Base-by-base conservation (phyloP, 1,140 invertebrate genomes). In the Calycopis cecrops region DNA sequence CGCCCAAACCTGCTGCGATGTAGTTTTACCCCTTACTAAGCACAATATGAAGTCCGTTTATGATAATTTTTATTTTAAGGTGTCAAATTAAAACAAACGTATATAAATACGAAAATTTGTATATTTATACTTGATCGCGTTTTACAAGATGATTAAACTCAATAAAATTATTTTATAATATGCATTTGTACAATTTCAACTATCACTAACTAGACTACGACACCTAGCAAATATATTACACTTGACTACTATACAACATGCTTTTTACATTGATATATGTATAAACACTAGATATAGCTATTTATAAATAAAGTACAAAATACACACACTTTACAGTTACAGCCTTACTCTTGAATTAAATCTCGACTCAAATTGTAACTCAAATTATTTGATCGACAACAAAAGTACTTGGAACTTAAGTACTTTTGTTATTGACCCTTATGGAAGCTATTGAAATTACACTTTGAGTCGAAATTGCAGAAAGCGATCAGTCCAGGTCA, bases 71-170 rank as follows among this genome's bases (percentile, higher is more conserved):
- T n/a, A n/a, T n/a, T n/a, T n/a, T n/a, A n/a, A 17, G 4, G 21
- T 35, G 11, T 18, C 4, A 48, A 63, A 59, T 62, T 14, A 57
- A 72, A 75, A 70, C 63, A 58, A 76, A 63, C 18, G 18, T 51
- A 54, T 58, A 44, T 81, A 85, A 76, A 86, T 81, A 85, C 71
- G 75, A 86, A 86, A 84, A 74, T 80, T 82, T 85, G 77, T 82
- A 84, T 85, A 84, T 81, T 83, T 51, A 79, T 77, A 83, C 68
- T 81, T 82, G 76, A 82, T 82, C 76, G 80, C 79, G 77, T 86
- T 86, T 84, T 86, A 84, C 83, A 86, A 79, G 79, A 79, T 74
- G 80, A 84, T 84, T 83, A 84, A 83, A 81, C 84, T 76, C 80
- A 73, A 78, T 79, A 85, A 82, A 79, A 82, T 79, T 76, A 72